Base-by-base conservation (phyloP, 1,140 invertebrate genomes). In the Lamellibrachia luymesi region DNA sequence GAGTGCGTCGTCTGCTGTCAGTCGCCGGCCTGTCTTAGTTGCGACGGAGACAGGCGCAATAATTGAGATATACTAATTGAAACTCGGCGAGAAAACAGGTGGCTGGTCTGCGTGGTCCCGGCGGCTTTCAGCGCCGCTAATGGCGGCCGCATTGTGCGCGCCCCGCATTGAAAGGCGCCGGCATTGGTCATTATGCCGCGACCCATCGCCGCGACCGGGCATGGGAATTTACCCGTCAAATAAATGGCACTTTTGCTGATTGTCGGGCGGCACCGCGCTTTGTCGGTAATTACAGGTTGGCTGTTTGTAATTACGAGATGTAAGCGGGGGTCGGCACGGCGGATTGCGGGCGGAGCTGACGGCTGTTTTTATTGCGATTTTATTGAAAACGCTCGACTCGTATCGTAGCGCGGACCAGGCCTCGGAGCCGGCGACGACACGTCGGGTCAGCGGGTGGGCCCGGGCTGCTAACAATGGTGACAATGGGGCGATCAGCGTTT, bases 1-100 rank as follows among this genome's bases (percentile, higher is more conserved):
- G 6, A 4, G 13, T 22, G 13, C 17, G 64, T 80, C 64, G 64
- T 22, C 64, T 22, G 64, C 64, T 80, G 64, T 80, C 64, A 22
- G 64, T 80, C 13, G 64, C 25, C 38, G 38, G 38, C 38, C 38
- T 80, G 64, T 80, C 25, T 80, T 22, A 80, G 64, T 80, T 22
- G 64, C 64, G 13, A 10, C 64, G 64, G 64, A 10, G 64, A 80
- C 13, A 80, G 17, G 8, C 52, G 6, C 64, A 2, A 22, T 80
- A 80, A 80, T 80, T 80, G 64, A 80, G 64, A 80, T 80, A 22
- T 80, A 80, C 64, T 80, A 80, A 80, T 80, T 80, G 64, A 80
- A 80, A 80, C 8, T 22, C 13, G 64, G 64, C 64, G 4, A 10
- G 64, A 22, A 8, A 22, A 80, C 64, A 80, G 64, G 64, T 80